These are phyloP conservation scores for Lophura nycthemera DNA, from an alignment of 2,113 vertebrate genomes.

Conservation along the genomic window DNA sequence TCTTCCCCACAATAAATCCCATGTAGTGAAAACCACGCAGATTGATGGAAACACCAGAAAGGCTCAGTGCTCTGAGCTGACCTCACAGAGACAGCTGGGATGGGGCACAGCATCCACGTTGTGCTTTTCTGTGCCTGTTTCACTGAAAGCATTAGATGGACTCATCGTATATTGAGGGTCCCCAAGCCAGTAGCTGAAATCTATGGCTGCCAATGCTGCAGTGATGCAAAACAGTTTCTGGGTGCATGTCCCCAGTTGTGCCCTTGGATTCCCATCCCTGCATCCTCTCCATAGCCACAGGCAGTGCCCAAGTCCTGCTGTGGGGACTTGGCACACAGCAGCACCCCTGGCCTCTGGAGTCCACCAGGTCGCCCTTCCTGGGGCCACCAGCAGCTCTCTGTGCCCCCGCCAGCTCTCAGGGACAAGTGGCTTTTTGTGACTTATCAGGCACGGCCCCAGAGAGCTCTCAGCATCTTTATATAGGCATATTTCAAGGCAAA, in stretches of 20 bases:
- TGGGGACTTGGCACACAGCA: rapidly evolving
- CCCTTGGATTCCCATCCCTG: neutral
- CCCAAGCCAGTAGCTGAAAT: neutral
- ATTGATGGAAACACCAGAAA: neutral
- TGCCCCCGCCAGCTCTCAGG: neutral
- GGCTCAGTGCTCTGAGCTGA: neutral
- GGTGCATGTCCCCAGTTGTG: too few species aligned
- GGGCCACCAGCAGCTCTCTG: neutral
- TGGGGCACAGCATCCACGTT: rapidly evolving
- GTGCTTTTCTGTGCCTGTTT: neutral
- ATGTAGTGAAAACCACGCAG: neutral
- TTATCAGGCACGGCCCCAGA: neutral
- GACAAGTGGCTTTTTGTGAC: rapidly evolving
- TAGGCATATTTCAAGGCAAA: neutral
- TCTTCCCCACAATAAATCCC: neutral
- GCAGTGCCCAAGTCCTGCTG: neutral
- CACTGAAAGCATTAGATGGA: neutral
- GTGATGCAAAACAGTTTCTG: rapidly evolving
- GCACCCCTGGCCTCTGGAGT: neutral
- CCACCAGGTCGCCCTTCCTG: neutral
- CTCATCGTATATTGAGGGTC: rapidly evolving
- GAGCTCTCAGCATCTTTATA: neutral
- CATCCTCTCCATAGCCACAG: neutral
- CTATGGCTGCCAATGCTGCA: neutral
- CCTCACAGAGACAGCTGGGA: neutral